Evolutionary conservation across 2,113 vertebrate species (phyloP).

Genomic region (Sciurus niger): DNA sequence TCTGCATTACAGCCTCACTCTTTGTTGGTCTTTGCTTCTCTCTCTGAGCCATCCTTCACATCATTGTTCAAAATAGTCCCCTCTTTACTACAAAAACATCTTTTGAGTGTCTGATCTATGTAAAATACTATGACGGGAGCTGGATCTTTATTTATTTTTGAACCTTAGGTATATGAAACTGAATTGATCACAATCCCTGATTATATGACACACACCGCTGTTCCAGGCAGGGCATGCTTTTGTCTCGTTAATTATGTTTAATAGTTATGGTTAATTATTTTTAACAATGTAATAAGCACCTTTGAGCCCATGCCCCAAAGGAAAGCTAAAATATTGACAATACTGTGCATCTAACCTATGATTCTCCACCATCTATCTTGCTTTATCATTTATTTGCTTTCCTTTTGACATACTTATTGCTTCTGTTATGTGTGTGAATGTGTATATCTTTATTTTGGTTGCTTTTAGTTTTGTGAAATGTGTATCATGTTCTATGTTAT

Average conservation of each 20-base stretch:
- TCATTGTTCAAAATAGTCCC: not conserved
- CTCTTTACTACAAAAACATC: not conserved
- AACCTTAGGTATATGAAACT: not conserved
- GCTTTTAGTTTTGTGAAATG: conserved; percentile 32
- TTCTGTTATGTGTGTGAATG: not conserved
- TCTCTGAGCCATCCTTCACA: not conserved
- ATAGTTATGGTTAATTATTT: conserved; percentile 50
- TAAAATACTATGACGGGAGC: not conserved
- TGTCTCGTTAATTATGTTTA: conserved; percentile 51
- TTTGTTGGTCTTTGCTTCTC: not conserved
- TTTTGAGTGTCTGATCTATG: not conserved
- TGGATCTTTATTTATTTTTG: not conserved
- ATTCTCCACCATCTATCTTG: not conserved
- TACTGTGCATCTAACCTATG: not conserved
- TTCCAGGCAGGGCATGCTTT: conserved; percentile 9
- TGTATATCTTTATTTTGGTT: not conserved
- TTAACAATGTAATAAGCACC: conserved; percentile 16
- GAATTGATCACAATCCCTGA: not conserved
- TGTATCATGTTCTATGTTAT: not conserved
- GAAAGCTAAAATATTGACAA: not conserved
- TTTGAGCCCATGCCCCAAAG: not conserved
- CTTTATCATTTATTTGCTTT: not conserved
- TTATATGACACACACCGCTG: not conserved
- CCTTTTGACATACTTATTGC: not conserved
- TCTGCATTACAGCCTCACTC: not conserved